Evolutionary conservation across 2,113 vertebrate genomes (phyloP), one percentile per base, ranked within the genome.

Genomic region (Lonchura striata): DNA sequence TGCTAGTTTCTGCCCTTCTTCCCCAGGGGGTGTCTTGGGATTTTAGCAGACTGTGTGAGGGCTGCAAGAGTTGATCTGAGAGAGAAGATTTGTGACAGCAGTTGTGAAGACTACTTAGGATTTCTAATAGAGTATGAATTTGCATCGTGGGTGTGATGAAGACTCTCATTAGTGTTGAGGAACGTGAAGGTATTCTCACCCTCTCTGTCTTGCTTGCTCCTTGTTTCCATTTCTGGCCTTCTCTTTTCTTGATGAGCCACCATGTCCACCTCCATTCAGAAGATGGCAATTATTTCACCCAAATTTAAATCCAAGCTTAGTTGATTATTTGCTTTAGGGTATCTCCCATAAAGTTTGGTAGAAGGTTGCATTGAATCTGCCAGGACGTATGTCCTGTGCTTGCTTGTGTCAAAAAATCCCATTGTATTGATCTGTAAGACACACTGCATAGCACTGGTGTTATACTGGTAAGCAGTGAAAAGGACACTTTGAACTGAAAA

Each of bases 181-280:
- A 71, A 42, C 1, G 0, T 47, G 46, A 81, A 77, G 31, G 31
- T 35, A 6, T 68, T 88, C 44, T 53, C 35, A 78, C 12, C 27
- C 31, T 47, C 25, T 78, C n/a, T 4, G 1, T 76, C 13, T 39
- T 21, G 3, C 23, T 71, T 0, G 0, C 37, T 68, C 13, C 15
- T 39, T n/a, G 6, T 77, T 82, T 85, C 69, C 20, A 11, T 63
- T 82, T 68, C 44, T 68, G 18, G 23, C 9, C 27, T 27, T 82
- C 15, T 11, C 81, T 77, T 88, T 68, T 49, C 39, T 35, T 47
- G 33, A 59, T 24, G 61, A 71, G 11, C 33, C 13, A 46, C 28
- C 20, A 24, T 31, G 13, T 39, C 17, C 0, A 0, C 13, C 25
- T 70, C 41, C 23, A 2, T 70, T 66, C 1, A 2, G 35, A 74